Evolutionary conservation across 2,797 vertebrate genomes (phyloP).

Genomic region (Propithecus deckenii): DNA sequence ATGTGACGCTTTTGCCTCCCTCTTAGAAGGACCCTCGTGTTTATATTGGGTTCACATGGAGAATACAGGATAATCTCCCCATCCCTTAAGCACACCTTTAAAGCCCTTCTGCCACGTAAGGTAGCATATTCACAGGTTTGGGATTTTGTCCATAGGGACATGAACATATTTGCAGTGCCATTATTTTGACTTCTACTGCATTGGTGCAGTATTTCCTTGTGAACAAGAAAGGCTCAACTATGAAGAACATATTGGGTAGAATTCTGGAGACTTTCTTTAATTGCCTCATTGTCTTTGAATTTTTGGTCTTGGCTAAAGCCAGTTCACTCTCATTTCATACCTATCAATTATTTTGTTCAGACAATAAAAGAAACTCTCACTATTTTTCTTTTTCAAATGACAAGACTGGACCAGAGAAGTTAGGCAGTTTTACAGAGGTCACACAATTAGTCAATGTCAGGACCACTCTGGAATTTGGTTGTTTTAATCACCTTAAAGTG

Average conservation of each 20-base stretch:
- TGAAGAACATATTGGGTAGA: neutral
- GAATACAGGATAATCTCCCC: neutral
- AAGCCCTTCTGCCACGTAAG: neutral
- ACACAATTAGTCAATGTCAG: neutral
- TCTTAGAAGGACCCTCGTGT: neutral
- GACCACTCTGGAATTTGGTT: neutral
- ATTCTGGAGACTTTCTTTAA: neutral
- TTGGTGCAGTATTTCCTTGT: neutral
- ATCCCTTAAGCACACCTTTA: neutral
- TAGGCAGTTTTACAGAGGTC: neutral
- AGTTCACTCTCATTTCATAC: neutral
- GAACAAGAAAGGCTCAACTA: neutral
- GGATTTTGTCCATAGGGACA: neutral
- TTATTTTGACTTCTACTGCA: neutral
- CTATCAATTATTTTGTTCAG: neutral
- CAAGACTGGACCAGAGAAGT: neutral
- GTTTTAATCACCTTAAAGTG: neutral
- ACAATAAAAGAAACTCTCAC: neutral
- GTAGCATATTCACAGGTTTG: neutral
- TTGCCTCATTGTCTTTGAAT: neutral
- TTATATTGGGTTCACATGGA: neutral
- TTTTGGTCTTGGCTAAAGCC: neutral
- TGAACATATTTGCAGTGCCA: neutral
- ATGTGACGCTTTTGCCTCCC: neutral
- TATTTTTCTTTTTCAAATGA: neutral